Conservation (phyloP, 2,888 invertebrate species). For the Aphodius sticticus region DNA sequence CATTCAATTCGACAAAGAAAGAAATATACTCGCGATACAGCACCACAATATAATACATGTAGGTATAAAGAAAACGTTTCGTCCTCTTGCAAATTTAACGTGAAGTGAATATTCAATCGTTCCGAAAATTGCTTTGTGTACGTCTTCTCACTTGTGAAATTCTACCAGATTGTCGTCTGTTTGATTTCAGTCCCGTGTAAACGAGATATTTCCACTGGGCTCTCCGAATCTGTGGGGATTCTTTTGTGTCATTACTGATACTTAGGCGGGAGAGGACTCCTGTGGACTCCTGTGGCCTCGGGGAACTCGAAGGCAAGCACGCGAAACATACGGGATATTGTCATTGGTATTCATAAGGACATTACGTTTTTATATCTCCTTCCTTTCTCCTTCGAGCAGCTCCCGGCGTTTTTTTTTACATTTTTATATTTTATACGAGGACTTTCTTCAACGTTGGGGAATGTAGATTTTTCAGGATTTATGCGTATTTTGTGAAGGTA, state of each 20-base stretch:
- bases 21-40: too few species aligned
- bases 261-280: neutral
- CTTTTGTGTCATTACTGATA: neutral
- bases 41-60: too few species aligned
- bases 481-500: neutral
- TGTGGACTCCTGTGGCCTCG: neutral
- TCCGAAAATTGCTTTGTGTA: neutral
- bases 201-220: neutral
- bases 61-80: too few species aligned
- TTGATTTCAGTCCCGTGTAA: neutral
- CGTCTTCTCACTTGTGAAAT: neutral
- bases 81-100: too few species aligned
- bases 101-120: neutral
- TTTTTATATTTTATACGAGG: neutral
- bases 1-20: too few species aligned
- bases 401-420: neutral
- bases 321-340: neutral
- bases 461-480: neutral
- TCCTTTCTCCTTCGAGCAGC: neutral
- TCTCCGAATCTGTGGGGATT: neutral
- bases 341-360: conserved; percentile 4
- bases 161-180: neutral
- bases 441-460: neutral
- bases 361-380: neutral
- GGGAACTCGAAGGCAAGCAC: neutral